Percentiles rank a stretch among this genome's conserved stretches.
These are phyloP conservation scores for Drosophila sordidula DNA, from an alignment of 2,888 invertebrate species.

Conservation along the genomic window DNA sequence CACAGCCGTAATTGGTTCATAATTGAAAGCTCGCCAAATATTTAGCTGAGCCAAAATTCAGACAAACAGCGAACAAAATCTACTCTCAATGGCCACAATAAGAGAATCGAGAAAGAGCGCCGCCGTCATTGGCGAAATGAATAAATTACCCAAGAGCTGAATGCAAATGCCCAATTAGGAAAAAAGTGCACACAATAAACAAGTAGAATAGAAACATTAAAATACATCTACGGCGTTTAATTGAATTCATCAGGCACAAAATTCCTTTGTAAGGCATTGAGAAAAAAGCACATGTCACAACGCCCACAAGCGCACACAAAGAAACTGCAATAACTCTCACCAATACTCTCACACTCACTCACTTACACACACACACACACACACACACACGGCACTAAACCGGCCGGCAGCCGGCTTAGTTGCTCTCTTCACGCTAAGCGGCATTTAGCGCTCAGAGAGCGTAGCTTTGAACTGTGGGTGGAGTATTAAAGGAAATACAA, in stretches of 20 bases:
- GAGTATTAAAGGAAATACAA: slow-evolving; percentile 1
- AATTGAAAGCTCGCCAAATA: slow-evolving; percentile 58
- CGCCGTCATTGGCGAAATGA: neutral
- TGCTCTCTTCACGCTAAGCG: slow-evolving; percentile 30
- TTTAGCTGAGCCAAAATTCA: slow-evolving; percentile 20
- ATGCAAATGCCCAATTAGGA: slow-evolving; percentile 40
- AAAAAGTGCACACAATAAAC: slow-evolving; percentile 23
- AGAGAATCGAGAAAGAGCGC: slow-evolving; percentile 11
- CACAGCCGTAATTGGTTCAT: slow-evolving; percentile 60
- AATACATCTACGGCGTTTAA: slow-evolving; percentile 33
- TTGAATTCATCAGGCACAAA: slow-evolving; percentile 49
- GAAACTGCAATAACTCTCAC: slow-evolving; percentile 19
- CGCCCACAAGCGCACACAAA: slow-evolving; percentile 35
- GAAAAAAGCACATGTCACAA: slow-evolving; percentile 26
- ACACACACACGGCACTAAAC: slow-evolving; percentile 12
- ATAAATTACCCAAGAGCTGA: slow-evolving; percentile 13
- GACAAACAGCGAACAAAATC: slow-evolving; percentile 1
- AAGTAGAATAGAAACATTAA: slow-evolving; percentile 24
- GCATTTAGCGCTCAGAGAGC: slow-evolving; percentile 7
- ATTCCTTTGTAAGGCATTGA: slow-evolving; percentile 58
- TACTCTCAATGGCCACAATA: slow-evolving; percentile 10
- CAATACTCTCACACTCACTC: slow-evolving; percentile 1
- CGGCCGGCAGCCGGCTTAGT: slow-evolving; percentile 43
- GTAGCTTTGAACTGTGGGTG: slow-evolving; percentile 5
- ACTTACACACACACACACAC: neutral